These are phyloP conservation scores for Microtus pennsylvanicus DNA, from an alignment of 2,113 vertebrate genomes.

Conservation along the genomic window DNA sequence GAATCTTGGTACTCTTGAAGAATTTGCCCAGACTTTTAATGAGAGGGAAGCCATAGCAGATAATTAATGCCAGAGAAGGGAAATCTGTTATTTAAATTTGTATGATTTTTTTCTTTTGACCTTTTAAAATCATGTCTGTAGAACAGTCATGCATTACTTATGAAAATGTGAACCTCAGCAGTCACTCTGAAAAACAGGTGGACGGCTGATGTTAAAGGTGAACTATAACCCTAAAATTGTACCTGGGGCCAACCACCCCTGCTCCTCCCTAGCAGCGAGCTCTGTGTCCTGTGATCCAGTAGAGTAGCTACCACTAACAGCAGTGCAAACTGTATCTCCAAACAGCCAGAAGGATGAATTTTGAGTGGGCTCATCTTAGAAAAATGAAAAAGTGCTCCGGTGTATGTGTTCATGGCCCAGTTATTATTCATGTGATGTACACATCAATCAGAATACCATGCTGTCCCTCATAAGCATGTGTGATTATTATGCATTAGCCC, in stretches of 20 bases:
- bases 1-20: not conserved
- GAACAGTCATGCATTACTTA: not conserved
- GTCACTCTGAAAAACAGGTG: constrained; percentile 5
- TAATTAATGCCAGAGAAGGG: not conserved
- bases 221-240: not conserved
- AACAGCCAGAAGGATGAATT: not conserved
- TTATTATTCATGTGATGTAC: not conserved
- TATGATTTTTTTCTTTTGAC: constrained; percentile 7
- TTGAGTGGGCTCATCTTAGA: not conserved
- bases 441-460: not conserved
- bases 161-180: not conserved
- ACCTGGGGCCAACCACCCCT: not conserved
- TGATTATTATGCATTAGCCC: not conserved
- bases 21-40: not conserved
- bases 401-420: not conserved
- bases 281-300: not conserved
- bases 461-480: not conserved
- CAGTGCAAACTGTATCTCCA: not conserved
- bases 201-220: constrained; percentile 25
- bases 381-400: not conserved
- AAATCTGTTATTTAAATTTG: not conserved
- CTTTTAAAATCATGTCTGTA: not conserved
- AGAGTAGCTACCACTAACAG: not conserved
- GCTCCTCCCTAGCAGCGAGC: not conserved
- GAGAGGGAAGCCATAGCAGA: not conserved